Base-by-base conservation (phyloP, 1,140 invertebrate genomes). In the Drosophila nigrodunni region DNA sequence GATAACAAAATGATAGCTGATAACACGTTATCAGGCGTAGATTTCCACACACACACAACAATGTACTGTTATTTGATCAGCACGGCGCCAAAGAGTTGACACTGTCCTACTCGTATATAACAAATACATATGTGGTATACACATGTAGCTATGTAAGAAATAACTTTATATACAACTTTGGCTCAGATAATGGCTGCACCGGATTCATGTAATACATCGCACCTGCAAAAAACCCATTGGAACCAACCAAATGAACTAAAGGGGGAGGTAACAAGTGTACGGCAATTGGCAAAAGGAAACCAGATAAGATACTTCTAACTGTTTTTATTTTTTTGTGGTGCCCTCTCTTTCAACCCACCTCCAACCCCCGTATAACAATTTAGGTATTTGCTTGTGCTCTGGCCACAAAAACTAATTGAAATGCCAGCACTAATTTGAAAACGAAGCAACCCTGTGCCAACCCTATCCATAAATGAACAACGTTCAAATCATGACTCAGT, bases 1-100 rank as follows among this genome's bases (percentile, higher is more conserved):
- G 85, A 88, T 88, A 88, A 72, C 66, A 50, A 49, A 83, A 77
- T 87, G 83, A 88, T 89, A 83, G 54, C 85, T 71, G 77, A 87
- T 88, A 88, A 8, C 50, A 61, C 37, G 59, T 62, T 87, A 87
- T 87, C 83, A 74, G 77, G 44, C 71, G 71, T 79, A 86, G 70
- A 65, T 82, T 86, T 82, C 68, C 71, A 46, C 44, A 60, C 21
- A 50, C 30, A 55, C 34, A 44, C 7, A 39, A 39, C n/a, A 41
- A 70, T 41, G 25, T 41, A 64, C 25, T 30, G 61, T 64, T 64
- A 35, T 44, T 21, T 21, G 57, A 43, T 69, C 39, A 46, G 44
- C 21, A 46, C 37, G 46, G 55, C 64, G 71, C 54, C 62, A 72
- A 67, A 59, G 50, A 43, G 30, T 58, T 67, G 41, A 34, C 39